Conservation (phyloP, 1,140 invertebrate species). For the Cydia amplana region DNA sequence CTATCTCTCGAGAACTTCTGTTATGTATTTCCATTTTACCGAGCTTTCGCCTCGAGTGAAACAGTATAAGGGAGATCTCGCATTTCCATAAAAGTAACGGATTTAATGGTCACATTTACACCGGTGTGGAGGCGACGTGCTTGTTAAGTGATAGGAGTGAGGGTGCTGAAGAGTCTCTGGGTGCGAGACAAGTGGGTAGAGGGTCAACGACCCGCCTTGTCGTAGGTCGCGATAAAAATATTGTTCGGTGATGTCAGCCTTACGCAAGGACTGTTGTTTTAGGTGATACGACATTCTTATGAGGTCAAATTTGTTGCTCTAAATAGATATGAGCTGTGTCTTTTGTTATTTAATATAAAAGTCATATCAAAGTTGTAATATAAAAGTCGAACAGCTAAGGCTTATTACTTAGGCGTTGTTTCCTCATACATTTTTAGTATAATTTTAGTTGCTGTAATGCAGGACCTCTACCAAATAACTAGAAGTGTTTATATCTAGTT, state of each 20-base stretch:
- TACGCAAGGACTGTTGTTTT: slow-evolving; percentile 8
- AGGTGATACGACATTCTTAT: not conserved
- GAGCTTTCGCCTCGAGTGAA: not conserved
- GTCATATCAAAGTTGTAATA: no score
- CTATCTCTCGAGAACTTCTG: not conserved
- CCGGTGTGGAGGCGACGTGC: not conserved
- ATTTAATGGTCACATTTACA: not conserved
- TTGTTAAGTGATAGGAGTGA: not conserved
- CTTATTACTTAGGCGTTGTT: no score
- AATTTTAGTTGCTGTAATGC: no score
- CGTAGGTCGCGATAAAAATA: slow-evolving; percentile 30
- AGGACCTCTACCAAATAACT: no score
- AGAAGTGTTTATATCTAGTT: no score
- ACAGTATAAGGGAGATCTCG: not conserved
- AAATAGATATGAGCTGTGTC: not conserved
- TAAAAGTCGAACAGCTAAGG: no score
- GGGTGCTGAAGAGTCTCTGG: slow-evolving; percentile 14
- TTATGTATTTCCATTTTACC: not conserved
- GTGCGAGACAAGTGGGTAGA: slow-evolving; percentile 1
- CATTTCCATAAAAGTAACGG: not conserved
- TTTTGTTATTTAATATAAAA: not conserved
- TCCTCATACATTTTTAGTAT: no score
- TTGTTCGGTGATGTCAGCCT: slow-evolving; percentile 11
- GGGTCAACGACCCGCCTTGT: slow-evolving; percentile 24
- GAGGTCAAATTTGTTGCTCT: slow-evolving; percentile 7